phyloP scores from a whole-genome alignment of 1,140 invertebrate species.

The Periplaneta americana region DNA sequence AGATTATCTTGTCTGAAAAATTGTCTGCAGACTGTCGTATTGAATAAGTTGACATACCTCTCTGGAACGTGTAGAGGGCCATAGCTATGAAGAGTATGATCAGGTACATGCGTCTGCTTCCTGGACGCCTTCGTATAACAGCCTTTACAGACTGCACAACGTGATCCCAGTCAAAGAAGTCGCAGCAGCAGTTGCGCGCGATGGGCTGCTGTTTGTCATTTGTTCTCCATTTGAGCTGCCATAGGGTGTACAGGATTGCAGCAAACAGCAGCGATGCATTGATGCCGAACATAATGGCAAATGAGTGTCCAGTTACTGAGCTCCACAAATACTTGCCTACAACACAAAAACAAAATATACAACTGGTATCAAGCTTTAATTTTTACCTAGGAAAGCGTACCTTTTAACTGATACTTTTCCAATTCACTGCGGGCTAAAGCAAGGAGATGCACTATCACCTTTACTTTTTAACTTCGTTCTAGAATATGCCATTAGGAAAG shows the following conservation, averaged over 20 bases:
- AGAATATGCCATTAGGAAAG: too few relatives aligned
- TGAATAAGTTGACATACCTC: slow-evolving; percentile 42
- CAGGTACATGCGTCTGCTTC: slow-evolving; percentile 51
- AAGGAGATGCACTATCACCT: too few relatives aligned
- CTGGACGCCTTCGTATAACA: slow-evolving; percentile 45
- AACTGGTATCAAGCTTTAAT: too few relatives aligned
- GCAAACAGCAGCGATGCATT: slow-evolving; percentile 52
- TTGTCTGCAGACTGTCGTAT: too few relatives aligned
- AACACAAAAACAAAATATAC: too few relatives aligned
- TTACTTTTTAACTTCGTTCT: too few relatives aligned
- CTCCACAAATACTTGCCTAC: slow-evolving; percentile 51
- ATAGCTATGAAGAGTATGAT: slow-evolving; percentile 60
- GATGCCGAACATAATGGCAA: slow-evolving; percentile 61
- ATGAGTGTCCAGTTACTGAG: slow-evolving; percentile 50
- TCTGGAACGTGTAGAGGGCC: slow-evolving; percentile 70
- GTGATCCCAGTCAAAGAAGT: slow-evolving; percentile 65
- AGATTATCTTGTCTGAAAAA: too few relatives aligned
- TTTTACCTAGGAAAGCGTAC: too few relatives aligned
- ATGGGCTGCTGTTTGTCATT: slow-evolving; percentile 41
- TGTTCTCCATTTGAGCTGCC: slow-evolving; percentile 59
- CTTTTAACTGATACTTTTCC: too few relatives aligned
- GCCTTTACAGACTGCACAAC: slow-evolving; percentile 52
- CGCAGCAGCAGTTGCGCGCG: slow-evolving; percentile 26
- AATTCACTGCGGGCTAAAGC: too few relatives aligned
- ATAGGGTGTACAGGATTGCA: slow-evolving; percentile 54